A percentile compares a stretch with the other conserved stretches of the same genome.
phyloP scores from a whole-genome alignment of 53 echinoderm and acorn worm species.

The Actinopyga echinites region DNA sequence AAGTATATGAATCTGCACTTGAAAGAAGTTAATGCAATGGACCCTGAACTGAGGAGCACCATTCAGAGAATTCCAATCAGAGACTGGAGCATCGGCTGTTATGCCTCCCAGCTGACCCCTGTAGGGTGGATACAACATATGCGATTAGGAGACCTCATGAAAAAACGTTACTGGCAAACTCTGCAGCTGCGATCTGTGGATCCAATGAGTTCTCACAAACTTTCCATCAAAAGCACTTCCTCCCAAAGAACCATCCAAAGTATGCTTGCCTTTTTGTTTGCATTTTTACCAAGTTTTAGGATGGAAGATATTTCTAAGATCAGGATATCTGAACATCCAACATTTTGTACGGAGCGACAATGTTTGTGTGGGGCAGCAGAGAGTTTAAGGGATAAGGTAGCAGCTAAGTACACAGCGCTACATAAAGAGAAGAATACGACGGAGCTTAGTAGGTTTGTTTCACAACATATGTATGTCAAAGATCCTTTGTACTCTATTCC shows the following conservation, averaged over 20 bases:
- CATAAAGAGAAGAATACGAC: conserved; percentile 44
- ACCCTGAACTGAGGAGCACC: conserved; percentile 30
- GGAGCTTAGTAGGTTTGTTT: conserved; percentile 44
- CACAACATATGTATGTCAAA: conserved; percentile 43
- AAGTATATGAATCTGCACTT: conserved; percentile 41
- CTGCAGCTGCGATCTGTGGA: conserved; percentile 47
- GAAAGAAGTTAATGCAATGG: conserved; percentile 24
- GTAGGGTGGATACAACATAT: conserved; percentile 90
- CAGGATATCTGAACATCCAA: conserved; percentile 27
- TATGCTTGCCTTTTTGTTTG: conserved; percentile 86
- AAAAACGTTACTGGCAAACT: conserved; percentile 51
- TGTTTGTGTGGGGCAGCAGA: conserved; percentile 69
- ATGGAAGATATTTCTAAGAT: conserved; percentile 56
- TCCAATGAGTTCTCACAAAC: conserved; percentile 30
- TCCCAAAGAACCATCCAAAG: conserved; percentile 84
- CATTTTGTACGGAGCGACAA: conserved; percentile 66
- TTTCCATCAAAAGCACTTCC: conserved; percentile 65
- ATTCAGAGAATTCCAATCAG: conserved; percentile 58
- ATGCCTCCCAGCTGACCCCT: conserved; percentile 77
- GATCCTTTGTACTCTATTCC: background rate
- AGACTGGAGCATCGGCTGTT: conserved; percentile 37
- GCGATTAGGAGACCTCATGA: conserved; percentile 65
- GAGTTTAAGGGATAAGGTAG: conserved; percentile 45
- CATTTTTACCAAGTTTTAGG: conserved; percentile 68
- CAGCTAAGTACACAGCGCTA: conserved; percentile 13